A percentile compares a stretch with the other conserved stretches of the same genome.
Conservation (phyloP, 2,888 invertebrate genomes). For the Gibbula magus region DNA sequence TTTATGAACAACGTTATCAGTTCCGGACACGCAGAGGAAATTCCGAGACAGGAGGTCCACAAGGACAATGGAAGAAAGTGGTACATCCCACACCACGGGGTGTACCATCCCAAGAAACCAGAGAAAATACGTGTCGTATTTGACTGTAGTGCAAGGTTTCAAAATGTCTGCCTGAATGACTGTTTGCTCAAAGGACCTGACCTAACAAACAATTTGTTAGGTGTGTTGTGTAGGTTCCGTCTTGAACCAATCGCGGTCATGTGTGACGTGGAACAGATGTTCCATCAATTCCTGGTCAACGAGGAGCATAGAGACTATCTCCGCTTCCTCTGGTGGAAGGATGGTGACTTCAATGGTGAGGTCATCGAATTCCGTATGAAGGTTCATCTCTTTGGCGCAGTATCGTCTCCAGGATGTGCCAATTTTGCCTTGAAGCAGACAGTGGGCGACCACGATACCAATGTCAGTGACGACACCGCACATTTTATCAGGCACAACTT, state of each 20-base stretch:
- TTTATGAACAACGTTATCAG: not conserved
- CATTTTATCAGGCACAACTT: conserved; percentile 41
- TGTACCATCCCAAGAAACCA: not conserved
- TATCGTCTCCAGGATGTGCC: conserved; percentile 43
- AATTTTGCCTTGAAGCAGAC: conserved; percentile 41
- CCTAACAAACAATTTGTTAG: conserved; percentile 37
- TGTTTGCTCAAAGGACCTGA: conserved; percentile 43
- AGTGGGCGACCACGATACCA: conserved; percentile 14
- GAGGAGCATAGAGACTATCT: conserved; percentile 32
- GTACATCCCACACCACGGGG: not conserved
- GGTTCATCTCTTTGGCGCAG: conserved; percentile 46
- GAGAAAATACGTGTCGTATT: conserved; percentile 38
- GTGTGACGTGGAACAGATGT: conserved; percentile 46
- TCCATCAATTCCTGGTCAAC: conserved; percentile 26
- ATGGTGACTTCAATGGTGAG: conserved; percentile 7
- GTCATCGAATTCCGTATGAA: conserved; percentile 39
- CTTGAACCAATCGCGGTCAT: conserved; percentile 32
- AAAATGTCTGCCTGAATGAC: conserved; percentile 27
- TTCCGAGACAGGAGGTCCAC: not conserved
- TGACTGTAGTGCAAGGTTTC: conserved; percentile 41
- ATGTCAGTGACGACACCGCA: conserved; percentile 32
- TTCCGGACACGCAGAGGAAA: not conserved
- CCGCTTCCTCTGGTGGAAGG: conserved; percentile 39
- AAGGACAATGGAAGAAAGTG: not conserved
- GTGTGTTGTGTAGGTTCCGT: conserved; percentile 42